Evolutionary conservation across 2,888 invertebrate genomes (phyloP), one percentile per base, ranked within the genome.

Genomic region (Aporophyla nigra): DNA sequence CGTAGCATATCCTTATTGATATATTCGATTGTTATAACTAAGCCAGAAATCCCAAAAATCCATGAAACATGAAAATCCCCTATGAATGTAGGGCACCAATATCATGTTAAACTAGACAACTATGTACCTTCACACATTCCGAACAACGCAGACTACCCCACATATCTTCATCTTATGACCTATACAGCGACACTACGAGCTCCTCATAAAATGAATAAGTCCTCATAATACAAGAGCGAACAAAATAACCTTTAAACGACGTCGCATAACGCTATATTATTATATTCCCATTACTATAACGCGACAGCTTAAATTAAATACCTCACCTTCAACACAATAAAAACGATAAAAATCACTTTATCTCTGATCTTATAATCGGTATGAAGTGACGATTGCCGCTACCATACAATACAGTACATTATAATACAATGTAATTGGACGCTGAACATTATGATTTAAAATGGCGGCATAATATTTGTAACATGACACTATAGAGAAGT

Each of bases 391-490:
- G 75, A 86, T 86, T 88, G 76, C 67, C 74, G 66, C 46, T 67
- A 67, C 33, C 19, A n/a, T 73, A 71, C 80, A 76, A 76, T 71
- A 78, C 82, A 80, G 80, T 74, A 69, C 27, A 71, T 78, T 67
- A 80, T 74, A 80, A 85, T 83, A 72, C 49, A 63, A 27, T 74
- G 88, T 83, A 88, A 88, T 70, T 67, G 24, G 76, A 80, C 14
- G 53, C 85, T 71, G n/a, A 76, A 49, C 79, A 83, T 83, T 82
- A 82, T 78, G 59, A 85, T 83, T 80, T 74, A 67, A 80, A 80
- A 80, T 83, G 86, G 77, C 89, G 88, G 91, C 88, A 83, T 84
- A 87, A 88, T 86, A 90, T 90, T 90, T 91, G 92, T 89, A 93
- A 92, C 76, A 24, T 69, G 88, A 92, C 83, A 89, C 90, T 88